A percentile compares a stretch with the other conserved stretches of the same genome.
These are phyloP conservation scores for Dasyornis broadbenti DNA, from an alignment of 2,113 vertebrate genomes.

Conservation along the genomic window DNA sequence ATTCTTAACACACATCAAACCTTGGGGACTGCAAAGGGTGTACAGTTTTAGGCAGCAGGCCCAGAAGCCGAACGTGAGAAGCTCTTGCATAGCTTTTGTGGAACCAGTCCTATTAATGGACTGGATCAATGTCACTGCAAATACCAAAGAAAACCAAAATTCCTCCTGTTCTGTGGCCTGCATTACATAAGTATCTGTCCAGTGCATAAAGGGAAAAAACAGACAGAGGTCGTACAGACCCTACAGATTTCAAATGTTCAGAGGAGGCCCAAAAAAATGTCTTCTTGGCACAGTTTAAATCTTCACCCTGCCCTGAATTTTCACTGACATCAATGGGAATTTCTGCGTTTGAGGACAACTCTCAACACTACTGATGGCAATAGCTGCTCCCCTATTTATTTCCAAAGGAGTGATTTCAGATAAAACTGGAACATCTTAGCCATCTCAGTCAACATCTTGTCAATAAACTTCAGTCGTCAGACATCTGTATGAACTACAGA, in stretches of 20 bases:
- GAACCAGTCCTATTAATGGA: constrained; percentile 30
- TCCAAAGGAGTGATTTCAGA: neutral
- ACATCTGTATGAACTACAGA: neutral
- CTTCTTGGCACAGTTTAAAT: neutral
- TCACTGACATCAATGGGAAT: neutral
- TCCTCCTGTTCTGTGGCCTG: constrained; percentile 49
- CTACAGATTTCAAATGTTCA: neutral
- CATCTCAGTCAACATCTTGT: neutral
- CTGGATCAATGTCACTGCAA: constrained; percentile 18
- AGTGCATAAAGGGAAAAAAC: constrained; percentile 33
- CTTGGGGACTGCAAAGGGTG: neutral
- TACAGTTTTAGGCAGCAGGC: neutral
- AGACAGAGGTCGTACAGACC: neutral
- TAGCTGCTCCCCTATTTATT: neutral
- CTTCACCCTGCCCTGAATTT: neutral
- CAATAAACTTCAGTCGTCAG: neutral
- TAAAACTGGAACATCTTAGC: neutral
- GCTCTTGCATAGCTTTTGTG: neutral
- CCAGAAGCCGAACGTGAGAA: neutral
- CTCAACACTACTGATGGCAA: neutral
- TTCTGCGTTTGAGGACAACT: neutral
- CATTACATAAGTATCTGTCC: constrained; percentile 56
- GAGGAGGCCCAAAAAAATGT: neutral
- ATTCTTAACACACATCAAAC: neutral
- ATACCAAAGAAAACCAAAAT: constrained; percentile 15